Conservation (phyloP, 2,797 vertebrate genomes). For the Danio tinwini region DNA sequence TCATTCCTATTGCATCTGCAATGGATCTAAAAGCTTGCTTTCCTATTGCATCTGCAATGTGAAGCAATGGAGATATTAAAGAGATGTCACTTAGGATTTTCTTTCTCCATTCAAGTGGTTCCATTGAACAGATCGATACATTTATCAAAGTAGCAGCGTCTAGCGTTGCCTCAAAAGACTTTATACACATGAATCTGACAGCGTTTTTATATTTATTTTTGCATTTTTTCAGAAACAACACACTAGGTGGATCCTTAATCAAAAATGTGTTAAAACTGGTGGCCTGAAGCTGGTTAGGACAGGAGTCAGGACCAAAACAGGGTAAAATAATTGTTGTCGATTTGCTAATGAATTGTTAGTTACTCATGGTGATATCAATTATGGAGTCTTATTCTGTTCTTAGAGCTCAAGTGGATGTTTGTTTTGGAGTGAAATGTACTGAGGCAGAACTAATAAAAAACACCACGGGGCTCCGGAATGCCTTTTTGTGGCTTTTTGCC, state of each 20-base stretch:
- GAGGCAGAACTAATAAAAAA: constrained; percentile 40
- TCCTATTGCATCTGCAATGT: not conserved
- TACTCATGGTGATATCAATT: not conserved
- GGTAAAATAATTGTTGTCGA: constrained; percentile 14
- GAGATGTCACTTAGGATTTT: not conserved
- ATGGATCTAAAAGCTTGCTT: no score
- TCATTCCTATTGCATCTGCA: not conserved
- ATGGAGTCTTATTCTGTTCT: constrained; percentile 23
- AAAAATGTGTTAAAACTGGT: not conserved
- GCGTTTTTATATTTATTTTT: not conserved
- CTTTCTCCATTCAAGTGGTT: not conserved
- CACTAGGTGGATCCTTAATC: not conserved
- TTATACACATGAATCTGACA: not conserved
- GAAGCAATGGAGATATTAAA: not conserved
- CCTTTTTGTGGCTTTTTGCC: constrained; percentile 3
- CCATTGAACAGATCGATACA: not conserved
- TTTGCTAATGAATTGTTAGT: constrained; percentile 27
- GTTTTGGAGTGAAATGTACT: constrained; percentile 26
- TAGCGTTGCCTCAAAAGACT: not conserved
- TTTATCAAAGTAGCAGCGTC: constrained; percentile 1
- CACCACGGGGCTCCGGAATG: not conserved
- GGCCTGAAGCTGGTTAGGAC: not conserved
- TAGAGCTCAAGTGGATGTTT: constrained; percentile 28
- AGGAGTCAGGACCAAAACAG: not conserved
- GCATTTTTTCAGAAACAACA: not conserved